These are phyloP conservation scores for Sinocyclocheilus anshuiensis DNA, from an alignment of 2,113 vertebrate genomes.

Conservation along the genomic window DNA sequence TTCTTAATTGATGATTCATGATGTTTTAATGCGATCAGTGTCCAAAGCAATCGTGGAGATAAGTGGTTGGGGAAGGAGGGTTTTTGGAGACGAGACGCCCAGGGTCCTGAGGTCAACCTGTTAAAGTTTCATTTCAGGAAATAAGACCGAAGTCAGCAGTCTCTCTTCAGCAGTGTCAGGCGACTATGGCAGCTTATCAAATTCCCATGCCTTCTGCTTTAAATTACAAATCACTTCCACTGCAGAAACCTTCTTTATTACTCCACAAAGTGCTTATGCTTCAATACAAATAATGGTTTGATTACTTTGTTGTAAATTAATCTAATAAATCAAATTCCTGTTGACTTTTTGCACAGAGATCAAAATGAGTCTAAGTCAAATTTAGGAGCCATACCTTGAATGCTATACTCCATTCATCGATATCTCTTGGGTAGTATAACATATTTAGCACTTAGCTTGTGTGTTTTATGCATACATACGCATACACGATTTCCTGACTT, in stretches of 20 bases:
- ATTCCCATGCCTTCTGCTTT: constrained; percentile 62
- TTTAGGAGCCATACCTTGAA: not conserved
- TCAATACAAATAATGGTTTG: constrained; percentile 62
- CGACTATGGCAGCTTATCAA: constrained; percentile 58
- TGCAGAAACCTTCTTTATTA: constrained; percentile 31
- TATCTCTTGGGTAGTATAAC: constrained; percentile 43
- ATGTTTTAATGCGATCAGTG: constrained; percentile 64
- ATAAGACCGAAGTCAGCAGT: constrained; percentile 63
- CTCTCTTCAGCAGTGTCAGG: constrained; percentile 46
- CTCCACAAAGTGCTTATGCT: constrained; percentile 26
- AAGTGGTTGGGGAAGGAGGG: constrained; percentile 54
- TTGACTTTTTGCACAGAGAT: constrained; percentile 9
- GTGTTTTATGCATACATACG: constrained; percentile 41
- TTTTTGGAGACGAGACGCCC: constrained; percentile 53
- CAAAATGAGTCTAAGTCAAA: not conserved
- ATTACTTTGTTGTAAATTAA: constrained; percentile 53
- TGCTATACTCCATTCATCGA: not conserved
- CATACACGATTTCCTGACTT: constrained; percentile 6
- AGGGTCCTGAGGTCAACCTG: constrained; percentile 60
- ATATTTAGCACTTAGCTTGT: constrained; percentile 12
- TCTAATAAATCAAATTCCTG: not conserved
- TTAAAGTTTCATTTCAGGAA: constrained; percentile 66
- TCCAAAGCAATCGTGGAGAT: constrained; percentile 60
- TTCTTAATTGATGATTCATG: constrained; percentile 62
- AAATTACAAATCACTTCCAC: constrained; percentile 60